phyloP scores from a whole-genome alignment of 2,113 vertebrate genomes.

The Macquaria australasica region DNA sequence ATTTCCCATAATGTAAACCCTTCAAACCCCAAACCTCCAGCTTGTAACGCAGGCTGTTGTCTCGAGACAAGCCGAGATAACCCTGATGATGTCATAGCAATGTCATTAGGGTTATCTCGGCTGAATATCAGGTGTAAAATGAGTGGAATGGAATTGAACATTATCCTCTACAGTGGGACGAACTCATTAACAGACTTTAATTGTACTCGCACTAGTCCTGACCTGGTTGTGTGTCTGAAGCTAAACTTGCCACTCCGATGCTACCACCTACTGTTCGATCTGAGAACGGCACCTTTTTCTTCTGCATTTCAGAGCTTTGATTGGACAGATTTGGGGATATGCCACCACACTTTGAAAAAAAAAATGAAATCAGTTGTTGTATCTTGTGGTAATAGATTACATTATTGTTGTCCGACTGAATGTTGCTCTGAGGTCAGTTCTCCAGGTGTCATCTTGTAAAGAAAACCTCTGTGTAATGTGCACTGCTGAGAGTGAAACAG shows the following conservation, averaged over 20 bases:
- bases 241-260: constrained; percentile 23
- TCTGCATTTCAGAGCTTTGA: background rate
- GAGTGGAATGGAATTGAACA: background rate
- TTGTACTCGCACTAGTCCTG: background rate
- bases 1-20: background rate
- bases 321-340: background rate
- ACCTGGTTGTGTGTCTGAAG: background rate
- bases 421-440: background rate
- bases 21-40: background rate
- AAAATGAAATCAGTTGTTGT: background rate
- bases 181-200: background rate
- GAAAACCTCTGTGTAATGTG: constrained; percentile 32
- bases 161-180: background rate
- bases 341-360: background rate
- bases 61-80: too few relatives aligned
- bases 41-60: background rate
- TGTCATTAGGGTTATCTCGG: too few relatives aligned
- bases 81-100: too few relatives aligned
- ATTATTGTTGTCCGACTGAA: background rate
- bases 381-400: background rate
- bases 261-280: constrained; percentile 75
- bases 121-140: background rate
- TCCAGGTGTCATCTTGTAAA: constrained; percentile 11
- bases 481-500: constrained; percentile 41
- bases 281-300: constrained; percentile 40